Evolutionary conservation across 2,797 vertebrate genomes (phyloP), one percentile per base, ranked within the genome.

Genomic region (Helicolenus hilgendorfi): DNA sequence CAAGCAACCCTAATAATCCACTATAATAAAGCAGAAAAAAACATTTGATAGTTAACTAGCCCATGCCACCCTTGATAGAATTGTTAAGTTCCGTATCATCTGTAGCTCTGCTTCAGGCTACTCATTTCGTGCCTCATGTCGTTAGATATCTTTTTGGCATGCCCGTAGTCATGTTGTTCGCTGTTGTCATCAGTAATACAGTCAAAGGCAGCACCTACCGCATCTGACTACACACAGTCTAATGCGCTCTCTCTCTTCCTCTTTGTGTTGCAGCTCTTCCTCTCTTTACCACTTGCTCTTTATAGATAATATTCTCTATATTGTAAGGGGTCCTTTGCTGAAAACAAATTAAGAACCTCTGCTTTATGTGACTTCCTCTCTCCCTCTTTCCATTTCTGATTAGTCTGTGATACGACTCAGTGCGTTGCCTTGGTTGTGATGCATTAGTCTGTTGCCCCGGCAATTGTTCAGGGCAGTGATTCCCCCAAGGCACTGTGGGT

Each of bases 401-500:
- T 83, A 76, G 75, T 72, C 62, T 82, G 4, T 59, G 71, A 74
- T 78, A 58, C 29, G 5, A 59, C 74, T 79, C 33, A n/a, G 58
- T 36, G 11, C 4, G 1, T 58, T 36, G 62, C 41, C 64, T 72
- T 63, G 41, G 68, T 75, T 65, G 69, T 87, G 63, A 84, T 87
- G 24, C 20, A 58, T 71, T 68, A 27, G 35, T 65, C 72, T 53
- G n/a, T 33, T 3, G 59, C 38, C 62, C 26, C 0, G n/a, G 65
- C 29, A 56, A 11, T 77, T 85, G 76, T 81, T 83, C 67, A 59
- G 33, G 41, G 27, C 9, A 53, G 7, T 38, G 45, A 45, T 79
- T 88, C 55, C 60, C 70, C 62, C 31, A 67, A 83, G 78, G 73
- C 80, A 86, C 20, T 26, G 24, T 86, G 83, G 78, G 83, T 79